phyloP scores from a whole-genome alignment of 2,113 vertebrate species.

The Meles meles region DNA sequence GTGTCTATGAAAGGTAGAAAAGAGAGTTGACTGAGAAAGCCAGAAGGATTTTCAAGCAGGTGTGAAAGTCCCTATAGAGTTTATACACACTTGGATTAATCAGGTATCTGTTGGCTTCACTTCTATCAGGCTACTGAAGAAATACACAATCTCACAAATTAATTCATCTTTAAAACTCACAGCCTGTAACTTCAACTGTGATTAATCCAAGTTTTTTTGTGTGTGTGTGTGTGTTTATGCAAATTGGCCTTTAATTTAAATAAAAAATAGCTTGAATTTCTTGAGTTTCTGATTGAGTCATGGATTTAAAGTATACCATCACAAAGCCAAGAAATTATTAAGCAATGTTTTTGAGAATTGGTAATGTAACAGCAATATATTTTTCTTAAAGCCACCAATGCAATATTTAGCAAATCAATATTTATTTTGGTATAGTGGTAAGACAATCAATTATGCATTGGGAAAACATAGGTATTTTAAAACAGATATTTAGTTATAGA shows the following conservation, averaged over 20 bases:
- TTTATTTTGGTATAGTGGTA: neutral
- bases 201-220: neutral
- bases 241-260: neutral
- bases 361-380: neutral
- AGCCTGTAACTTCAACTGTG: neutral
- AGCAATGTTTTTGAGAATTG: neutral
- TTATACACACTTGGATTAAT: neutral
- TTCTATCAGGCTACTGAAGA: neutral
- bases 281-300: neutral
- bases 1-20: neutral
- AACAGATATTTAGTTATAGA: neutral
- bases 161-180: neutral
- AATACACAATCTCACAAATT: neutral
- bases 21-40: neutral
- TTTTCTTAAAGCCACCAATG: neutral
- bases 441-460: neutral
- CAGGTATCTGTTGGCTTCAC: neutral
- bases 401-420: neutral
- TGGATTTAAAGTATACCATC: neutral
- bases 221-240: neutral
- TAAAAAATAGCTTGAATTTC: conserved; percentile 5
- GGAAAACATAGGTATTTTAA: neutral
- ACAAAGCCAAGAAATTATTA: neutral
- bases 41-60: neutral
- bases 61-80: neutral